Evolutionary conservation across 1,140 invertebrate species (phyloP), one percentile per base, ranked within the genome.

Genomic region (Rhagoletis pomonella): DNA sequence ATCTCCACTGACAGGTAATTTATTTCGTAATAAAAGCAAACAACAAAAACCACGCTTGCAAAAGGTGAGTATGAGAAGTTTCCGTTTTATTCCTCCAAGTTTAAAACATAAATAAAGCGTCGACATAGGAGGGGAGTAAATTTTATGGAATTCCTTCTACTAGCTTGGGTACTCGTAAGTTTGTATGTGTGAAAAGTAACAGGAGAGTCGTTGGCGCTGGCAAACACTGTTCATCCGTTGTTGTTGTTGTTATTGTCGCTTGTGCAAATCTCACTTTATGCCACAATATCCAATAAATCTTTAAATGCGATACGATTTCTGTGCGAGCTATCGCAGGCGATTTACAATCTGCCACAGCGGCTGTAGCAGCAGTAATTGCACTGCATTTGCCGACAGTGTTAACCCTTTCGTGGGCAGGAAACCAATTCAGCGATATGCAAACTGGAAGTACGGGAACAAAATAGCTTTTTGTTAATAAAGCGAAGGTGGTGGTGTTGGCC

Each of bases 251-350:
- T 62, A 62, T n/a, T 62, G 60, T 14, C 7, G n/a, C 10, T 67
- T 67, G n/a, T 10, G n/a, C 10, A 67, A 29, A 29, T 67, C n/a
- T 6, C 64, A 67, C 64, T 67, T 67, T 67, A 39, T 19, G 64
- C 29, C n/a, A 67, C 64, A 67, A 67, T 67, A 67, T 19, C 64
- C 64, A 67, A 67, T 67, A 67, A 67, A 67, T 67, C 64, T 67
- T 67, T 67, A 39, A 67, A 39, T 39, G 17, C 64, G 64, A 67
- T 67, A 67, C 29, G 64, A 67, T 39, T 62, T 67, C 64, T n/a
- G 6, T 19, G 5, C n/a, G 17, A 67, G 64, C 64, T 67, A 29
- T 67, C n/a, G 29, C 64, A 9, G 39, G 29, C n/a, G n/a, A 2
- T 62, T 17, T 62, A 14, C 12, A 17, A n/a, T 62, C 60, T 5